Conservation (phyloP, 2,888 invertebrate genomes). For the Poecilus cupreus region DNA sequence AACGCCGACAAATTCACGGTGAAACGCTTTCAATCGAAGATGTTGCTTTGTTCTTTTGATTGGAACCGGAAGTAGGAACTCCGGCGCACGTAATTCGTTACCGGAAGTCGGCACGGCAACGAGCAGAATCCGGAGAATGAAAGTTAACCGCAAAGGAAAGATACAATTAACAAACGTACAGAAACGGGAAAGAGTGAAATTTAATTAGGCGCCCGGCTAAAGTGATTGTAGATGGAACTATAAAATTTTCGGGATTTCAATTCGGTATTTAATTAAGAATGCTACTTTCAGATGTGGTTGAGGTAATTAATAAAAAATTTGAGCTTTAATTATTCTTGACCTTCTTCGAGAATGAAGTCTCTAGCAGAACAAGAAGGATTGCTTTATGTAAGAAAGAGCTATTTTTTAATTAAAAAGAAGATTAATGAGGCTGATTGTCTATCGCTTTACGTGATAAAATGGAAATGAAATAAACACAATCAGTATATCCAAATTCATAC, state of each 20-base stretch:
- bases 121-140: conserved; percentile 3
- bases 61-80: conserved; percentile 41
- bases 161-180: conserved; percentile 39
- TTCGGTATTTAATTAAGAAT: conserved; percentile 37
- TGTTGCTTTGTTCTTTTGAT: conserved; percentile 47
- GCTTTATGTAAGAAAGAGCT: no score
- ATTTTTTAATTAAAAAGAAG: no score
- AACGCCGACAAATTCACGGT: conserved; percentile 7
- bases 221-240: conserved; percentile 27
- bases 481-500: no score
- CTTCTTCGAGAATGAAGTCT: not conserved
- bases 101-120: conserved; percentile 29
- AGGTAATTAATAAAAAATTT: not conserved
- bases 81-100: conserved; percentile 22
- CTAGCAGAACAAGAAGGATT: no score
- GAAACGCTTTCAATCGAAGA: conserved; percentile 39
- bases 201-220: conserved; percentile 32
- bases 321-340: not conserved
- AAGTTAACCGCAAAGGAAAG: conserved; percentile 44
- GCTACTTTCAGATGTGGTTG: conserved; percentile 19
- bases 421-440: no score
- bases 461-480: no score
- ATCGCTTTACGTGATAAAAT: no score
- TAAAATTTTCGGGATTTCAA: conserved; percentile 39
- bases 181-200: conserved; percentile 23